Percentiles rank a stretch among this genome's conserved stretches.
Evolutionary conservation across 2,888 invertebrate species (phyloP).

Genomic region (Cephus runcator): DNA sequence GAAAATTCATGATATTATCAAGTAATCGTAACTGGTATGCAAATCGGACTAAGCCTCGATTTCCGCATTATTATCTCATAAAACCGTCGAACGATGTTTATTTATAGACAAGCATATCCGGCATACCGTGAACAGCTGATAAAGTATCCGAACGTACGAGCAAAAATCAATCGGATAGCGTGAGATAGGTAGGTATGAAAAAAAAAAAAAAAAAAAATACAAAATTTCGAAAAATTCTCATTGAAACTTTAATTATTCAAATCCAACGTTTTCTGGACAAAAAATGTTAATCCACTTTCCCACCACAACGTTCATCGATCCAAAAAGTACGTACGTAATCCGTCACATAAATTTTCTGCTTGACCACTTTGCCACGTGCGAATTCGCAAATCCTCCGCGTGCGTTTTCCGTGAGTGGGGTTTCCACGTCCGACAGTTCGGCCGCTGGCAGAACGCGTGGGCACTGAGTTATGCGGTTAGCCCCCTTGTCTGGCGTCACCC

Average conservation of each 20-base stretch:
- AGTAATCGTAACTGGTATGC: background rate
- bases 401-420: background rate
- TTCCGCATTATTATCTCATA: background rate
- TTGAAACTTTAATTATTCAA: too few species aligned
- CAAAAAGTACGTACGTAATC: background rate
- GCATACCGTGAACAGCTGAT: background rate
- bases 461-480: background rate
- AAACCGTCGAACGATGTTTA: background rate
- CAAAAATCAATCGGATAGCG: background rate
- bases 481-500: background rate
- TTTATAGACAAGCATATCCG: background rate
- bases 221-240: too few species aligned
- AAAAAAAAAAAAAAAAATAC: too few species aligned
- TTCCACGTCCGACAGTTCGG: background rate
- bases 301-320: too few species aligned
- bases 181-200: too few species aligned
- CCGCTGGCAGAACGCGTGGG: background rate
- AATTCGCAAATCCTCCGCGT: background rate
- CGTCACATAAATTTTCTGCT: background rate
- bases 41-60: background rate
- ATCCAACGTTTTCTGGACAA: too few species aligned
- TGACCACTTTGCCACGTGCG: background rate
- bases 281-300: background rate
- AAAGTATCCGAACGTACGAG: background rate
- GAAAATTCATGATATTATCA: background rate